Evolutionary conservation across 2,113 vertebrate genomes (phyloP).

Genomic region (Nycticebus coucang): DNA sequence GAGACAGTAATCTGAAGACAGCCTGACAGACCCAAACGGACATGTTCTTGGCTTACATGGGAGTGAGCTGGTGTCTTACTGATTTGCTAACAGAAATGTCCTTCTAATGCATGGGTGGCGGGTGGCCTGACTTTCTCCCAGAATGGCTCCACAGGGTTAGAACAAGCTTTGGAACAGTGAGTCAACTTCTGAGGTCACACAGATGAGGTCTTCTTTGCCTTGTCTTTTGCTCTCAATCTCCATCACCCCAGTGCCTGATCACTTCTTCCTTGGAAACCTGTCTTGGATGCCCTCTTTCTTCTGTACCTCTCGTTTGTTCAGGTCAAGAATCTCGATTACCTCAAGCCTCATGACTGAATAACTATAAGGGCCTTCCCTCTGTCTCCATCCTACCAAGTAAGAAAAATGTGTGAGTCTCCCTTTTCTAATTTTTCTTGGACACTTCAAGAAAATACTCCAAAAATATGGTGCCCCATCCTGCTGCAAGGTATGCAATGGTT

Average conservation of each 20-base stretch:
- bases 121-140: neutral
- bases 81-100: neutral
- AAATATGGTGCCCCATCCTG: neutral
- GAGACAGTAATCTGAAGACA: conserved; percentile 34
- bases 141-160: neutral
- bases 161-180: neutral
- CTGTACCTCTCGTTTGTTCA: neutral
- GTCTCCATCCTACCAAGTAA: neutral
- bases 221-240: neutral
- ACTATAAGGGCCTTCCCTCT: neutral
- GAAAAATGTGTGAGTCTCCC: neutral
- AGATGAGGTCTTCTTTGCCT: neutral
- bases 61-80: neutral
- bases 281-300: neutral
- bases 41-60: neutral
- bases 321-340: neutral
- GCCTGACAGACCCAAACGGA: neutral
- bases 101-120: neutral
- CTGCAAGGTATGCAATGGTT: neutral
- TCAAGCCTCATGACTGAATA: neutral
- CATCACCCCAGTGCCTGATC: neutral
- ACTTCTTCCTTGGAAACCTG: neutral
- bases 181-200: accelerated
- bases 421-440: neutral
- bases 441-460: neutral